Evolutionary conservation across 1,140 invertebrate species (phyloP).

Genomic region (Radopholus similis): DNA sequence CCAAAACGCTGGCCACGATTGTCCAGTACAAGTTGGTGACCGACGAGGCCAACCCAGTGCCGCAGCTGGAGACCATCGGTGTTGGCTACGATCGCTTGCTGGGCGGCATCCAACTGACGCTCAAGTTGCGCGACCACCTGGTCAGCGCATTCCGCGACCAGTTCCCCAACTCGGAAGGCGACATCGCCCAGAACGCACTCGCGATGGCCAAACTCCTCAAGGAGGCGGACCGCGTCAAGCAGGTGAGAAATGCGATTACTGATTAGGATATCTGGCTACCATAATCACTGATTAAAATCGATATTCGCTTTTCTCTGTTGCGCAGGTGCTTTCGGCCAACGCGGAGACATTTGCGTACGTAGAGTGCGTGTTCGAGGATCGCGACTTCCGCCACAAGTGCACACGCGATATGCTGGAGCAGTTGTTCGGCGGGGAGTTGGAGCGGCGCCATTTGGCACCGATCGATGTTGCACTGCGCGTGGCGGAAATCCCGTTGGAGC

Average conservation of each 20-base stretch:
- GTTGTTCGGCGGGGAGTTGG: slow-evolving; percentile 77
- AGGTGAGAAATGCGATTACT: slow-evolving; percentile 61
- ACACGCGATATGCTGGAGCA: slow-evolving; percentile 81
- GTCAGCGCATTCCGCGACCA: slow-evolving; percentile 80
- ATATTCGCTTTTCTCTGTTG: not conserved
- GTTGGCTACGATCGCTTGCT: slow-evolving; percentile 82
- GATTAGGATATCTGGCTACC: not conserved
- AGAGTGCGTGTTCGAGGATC: slow-evolving; percentile 87
- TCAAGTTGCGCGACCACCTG: slow-evolving; percentile 79
- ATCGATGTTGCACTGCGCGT: slow-evolving; percentile 78
- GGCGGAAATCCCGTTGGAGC: slow-evolving; percentile 68
- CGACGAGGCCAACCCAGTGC: slow-evolving; percentile 66
- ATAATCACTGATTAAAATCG: not conserved
- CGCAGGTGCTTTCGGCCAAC: slow-evolving; percentile 56
- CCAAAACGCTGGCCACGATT: slow-evolving; percentile 81
- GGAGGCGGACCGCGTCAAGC: slow-evolving; percentile 91
- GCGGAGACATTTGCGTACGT: slow-evolving; percentile 66
- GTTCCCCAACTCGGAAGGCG: slow-evolving; percentile 62
- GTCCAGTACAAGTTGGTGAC: slow-evolving; percentile 79
- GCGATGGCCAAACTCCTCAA: slow-evolving; percentile 92
- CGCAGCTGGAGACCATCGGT: slow-evolving; percentile 73
- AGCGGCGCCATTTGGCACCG: slow-evolving; percentile 74
- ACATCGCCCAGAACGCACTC: slow-evolving; percentile 68
- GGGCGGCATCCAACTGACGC: slow-evolving; percentile 86
- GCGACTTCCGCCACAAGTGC: slow-evolving; percentile 81